A percentile compares a stretch with the other conserved stretches of the same genome.
Conservation (phyloP, 2,888 invertebrate species). For the Protula sp. region DNA sequence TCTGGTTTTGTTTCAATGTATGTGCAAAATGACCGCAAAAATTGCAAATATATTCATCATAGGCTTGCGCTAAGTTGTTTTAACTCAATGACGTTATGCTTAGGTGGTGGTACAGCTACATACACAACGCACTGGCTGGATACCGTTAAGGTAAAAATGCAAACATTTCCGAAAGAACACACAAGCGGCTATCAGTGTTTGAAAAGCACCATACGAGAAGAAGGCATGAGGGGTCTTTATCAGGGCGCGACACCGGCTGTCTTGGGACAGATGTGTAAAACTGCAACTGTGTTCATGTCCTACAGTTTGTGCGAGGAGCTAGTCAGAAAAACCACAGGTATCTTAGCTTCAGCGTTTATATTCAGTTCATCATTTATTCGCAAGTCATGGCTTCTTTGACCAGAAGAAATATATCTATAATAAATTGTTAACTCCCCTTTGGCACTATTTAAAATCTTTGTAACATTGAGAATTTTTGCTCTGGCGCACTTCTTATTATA, state of each 20-base stretch:
- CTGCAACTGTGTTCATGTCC: conserved; percentile 18
- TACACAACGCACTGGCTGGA: conserved; percentile 24
- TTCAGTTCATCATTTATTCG: no score
- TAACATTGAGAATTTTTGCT: no score
- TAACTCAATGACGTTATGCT: not conserved
- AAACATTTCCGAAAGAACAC: conserved; percentile 17
- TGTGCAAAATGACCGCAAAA: not conserved
- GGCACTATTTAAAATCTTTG: no score
- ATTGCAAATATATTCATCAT: not conserved
- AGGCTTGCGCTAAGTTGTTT: no score
- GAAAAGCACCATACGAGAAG: conserved; percentile 11
- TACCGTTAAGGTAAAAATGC: conserved; percentile 24
- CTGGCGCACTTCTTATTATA: no score
- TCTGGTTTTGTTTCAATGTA: not conserved
- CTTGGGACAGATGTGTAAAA: conserved; percentile 13
- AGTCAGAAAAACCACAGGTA: not conserved
- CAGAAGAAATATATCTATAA: no score
- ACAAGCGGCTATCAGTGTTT: conserved; percentile 8
- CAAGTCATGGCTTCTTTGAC: no score
- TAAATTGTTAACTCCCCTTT: no score
- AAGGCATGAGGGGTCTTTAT: conserved; percentile 19
- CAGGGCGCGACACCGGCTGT: conserved; percentile 23
- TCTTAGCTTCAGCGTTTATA: no score
- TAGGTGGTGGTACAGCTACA: conserved; percentile 22
- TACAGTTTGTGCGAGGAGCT: conserved; percentile 21